A percentile compares a stretch with the other conserved stretches of the same genome.
These are phyloP conservation scores for Mycogona germanica DNA, from an alignment of 2,888 invertebrate genomes.

Conservation along the genomic window DNA sequence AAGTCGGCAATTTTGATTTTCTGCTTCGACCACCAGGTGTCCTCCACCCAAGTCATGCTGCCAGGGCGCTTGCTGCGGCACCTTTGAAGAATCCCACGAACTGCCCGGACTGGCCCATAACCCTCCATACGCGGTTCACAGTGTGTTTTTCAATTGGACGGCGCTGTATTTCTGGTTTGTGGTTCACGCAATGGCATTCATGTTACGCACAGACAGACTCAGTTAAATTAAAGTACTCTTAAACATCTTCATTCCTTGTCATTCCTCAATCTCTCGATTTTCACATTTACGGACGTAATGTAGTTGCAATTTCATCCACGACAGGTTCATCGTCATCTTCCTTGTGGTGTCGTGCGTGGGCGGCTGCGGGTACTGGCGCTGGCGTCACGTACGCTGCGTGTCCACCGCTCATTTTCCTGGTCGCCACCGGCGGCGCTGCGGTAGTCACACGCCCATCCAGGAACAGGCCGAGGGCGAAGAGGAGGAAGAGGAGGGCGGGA, in stretches of 20 bases:
- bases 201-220: no score
- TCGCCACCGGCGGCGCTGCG: conserved; percentile 7
- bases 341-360: conserved; percentile 20
- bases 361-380: conserved; percentile 21
- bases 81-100: neutral
- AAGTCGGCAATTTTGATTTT: no score
- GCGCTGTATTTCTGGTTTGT: conserved; percentile 20
- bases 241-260: neutral
- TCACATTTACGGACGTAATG: neutral
- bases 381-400: conserved; percentile 10
- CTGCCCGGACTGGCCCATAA: neutral
- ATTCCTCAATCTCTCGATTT: neutral
- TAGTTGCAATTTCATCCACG: neutral
- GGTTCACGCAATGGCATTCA: no score
- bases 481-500: neutral
- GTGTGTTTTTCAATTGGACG: conserved; percentile 15
- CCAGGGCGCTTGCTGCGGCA: conserved; percentile 11
- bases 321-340: conserved; percentile 20
- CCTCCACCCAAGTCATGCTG: conserved; percentile 16
- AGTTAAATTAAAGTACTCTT: neutral
- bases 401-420: conserved; percentile 1
- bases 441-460: conserved; percentile 7
- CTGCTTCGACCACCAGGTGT: conserved; percentile 9
- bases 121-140: conserved; percentile 15
- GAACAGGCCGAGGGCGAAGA: neutral